phyloP scores from a whole-genome alignment of 1,140 invertebrate species.

The Platorchestia sp. region DNA sequence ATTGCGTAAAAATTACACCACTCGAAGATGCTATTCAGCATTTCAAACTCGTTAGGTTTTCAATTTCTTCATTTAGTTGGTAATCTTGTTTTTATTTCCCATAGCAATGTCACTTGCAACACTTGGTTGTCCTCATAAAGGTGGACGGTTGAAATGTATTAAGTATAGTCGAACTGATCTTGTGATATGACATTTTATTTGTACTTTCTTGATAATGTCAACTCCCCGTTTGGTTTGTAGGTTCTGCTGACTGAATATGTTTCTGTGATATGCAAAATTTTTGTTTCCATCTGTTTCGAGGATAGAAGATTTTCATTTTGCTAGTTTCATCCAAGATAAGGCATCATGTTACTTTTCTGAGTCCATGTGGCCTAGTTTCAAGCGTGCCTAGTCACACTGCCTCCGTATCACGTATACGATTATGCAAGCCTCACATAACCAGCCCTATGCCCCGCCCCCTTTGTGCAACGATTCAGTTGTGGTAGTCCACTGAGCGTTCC shows the following conservation, averaged over 20 bases:
- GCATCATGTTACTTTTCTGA: not conserved
- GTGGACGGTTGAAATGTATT: not conserved
- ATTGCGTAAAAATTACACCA: no score
- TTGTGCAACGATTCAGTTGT: not conserved
- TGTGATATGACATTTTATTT: not conserved
- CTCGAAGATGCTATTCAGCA: no score
- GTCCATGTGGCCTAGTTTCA: not conserved
- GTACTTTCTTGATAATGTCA: not conserved
- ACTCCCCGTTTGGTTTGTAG: not conserved
- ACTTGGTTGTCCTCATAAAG: no score
- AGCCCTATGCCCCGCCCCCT: no score
- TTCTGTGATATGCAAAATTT: not conserved
- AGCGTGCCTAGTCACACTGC: not conserved
- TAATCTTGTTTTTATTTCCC: no score
- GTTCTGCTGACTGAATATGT: not conserved
- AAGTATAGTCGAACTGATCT: not conserved
- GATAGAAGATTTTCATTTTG: not conserved
- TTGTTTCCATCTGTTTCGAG: not conserved
- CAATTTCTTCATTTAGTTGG: no score
- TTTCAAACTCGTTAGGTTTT: no score
- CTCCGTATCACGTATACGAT: not conserved
- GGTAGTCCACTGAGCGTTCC: not conserved
- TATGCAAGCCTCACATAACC: not conserved
- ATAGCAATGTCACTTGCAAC: no score
- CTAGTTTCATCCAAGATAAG: not conserved